phyloP scores from a whole-genome alignment of 2,113 vertebrate genomes.

The Poeciliopsis prolifica region DNA sequence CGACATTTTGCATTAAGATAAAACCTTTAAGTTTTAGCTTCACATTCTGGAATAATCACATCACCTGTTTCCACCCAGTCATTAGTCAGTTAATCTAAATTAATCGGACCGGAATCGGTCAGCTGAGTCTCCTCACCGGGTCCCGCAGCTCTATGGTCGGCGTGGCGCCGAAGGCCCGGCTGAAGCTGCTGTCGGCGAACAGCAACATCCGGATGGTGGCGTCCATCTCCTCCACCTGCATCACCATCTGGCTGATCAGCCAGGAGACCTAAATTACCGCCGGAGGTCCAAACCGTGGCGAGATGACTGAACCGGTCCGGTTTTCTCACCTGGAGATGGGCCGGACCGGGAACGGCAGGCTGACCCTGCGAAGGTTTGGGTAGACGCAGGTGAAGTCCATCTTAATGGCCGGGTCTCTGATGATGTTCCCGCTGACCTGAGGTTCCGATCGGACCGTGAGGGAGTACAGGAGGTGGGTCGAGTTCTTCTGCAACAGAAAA shows the following conservation, averaged over 20 bases:
- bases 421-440: constrained; percentile 62
- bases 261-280: neutral
- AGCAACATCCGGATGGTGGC: constrained; percentile 72
- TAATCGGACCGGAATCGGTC: no score
- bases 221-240: constrained; percentile 67
- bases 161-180: constrained; percentile 41
- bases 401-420: constrained; percentile 70
- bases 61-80: no score
- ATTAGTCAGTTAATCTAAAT: no score
- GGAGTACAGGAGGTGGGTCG: constrained; percentile 71
- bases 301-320: neutral
- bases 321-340: constrained; percentile 67
- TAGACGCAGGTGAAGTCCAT: constrained; percentile 75
- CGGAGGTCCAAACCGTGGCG: neutral
- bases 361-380: constrained; percentile 70
- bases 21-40: no score
- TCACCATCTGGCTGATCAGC: constrained; percentile 52
- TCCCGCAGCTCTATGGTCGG: constrained; percentile 73
- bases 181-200: constrained; percentile 70
- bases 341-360: constrained; percentile 65
- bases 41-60: no score
- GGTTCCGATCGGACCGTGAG: constrained; percentile 69
- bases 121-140: constrained; percentile 36
- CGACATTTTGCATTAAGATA: no score
- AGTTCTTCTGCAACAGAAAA: constrained; percentile 66